Evolutionary conservation across 2,797 vertebrate genomes (phyloP), one percentile per base, ranked within the genome.

Genomic region (Phalloptychus januarius): DNA sequence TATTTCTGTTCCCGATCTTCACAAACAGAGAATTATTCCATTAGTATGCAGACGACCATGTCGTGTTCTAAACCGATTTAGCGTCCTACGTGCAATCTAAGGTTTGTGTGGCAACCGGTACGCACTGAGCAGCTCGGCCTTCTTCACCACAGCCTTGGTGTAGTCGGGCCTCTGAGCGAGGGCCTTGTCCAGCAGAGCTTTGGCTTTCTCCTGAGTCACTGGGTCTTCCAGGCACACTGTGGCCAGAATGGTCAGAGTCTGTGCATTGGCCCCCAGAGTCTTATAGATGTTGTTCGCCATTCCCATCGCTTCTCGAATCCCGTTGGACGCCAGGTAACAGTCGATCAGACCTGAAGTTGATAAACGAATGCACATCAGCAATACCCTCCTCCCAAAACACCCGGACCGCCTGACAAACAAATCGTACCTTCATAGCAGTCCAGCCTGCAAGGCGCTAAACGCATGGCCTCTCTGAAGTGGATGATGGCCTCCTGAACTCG

Each of bases 231-330:
- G 96, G 85, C 98, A 99, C 81, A 99, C 98, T 0, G 98, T 99
- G 79, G 98, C 98, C 71, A 99, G 94, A 80, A 99, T 97, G 54
- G 98, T 99, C 31, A 99, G 95, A 0, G 98, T 99, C 93, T 99
- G 98, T 0, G 98, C 98, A 0, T 98, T 99, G 42, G 98, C 97
- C 76, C 98, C 98, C 58, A 99, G 95, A 20, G 98, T 99, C 96
- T 99, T 99, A 84, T 99, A 99, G 46, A 99, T 98, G 0, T 99
- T 99, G 70, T 99, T 99, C 74, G 98, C 98, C 98, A 99, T 99
- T 4, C 98, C 98, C 95, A 99, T 99, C 0, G 98, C 98, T 83
- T 99, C 98, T 16, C 98, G 96, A 76, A 99, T 97, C 61, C 98
- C 98, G 85, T 98, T 99, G 75, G 98, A 99, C 0, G 98, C 97